Evolutionary conservation across 1,140 invertebrate genomes (phyloP), one percentile per base, ranked within the genome.

Genomic region (Aethina tumida): DNA sequence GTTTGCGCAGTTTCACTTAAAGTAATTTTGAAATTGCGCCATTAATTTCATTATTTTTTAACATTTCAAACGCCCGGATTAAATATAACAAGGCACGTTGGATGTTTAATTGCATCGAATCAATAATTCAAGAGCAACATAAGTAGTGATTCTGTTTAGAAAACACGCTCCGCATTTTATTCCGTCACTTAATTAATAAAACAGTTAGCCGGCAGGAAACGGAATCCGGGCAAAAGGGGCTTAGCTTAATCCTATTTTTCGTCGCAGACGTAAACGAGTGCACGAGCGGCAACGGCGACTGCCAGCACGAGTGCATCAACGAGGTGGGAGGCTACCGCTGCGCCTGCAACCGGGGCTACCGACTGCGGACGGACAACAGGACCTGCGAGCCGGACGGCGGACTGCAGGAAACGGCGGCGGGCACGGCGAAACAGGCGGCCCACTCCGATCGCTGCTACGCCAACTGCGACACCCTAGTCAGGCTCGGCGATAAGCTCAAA

Each of bases 251-350:
- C 20, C 7, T 14, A 5, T 15, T 29, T 42, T 28, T 8, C n/a
- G 33, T 46, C 49, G 13, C 40, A 80, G 80, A 84, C 58, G 67
- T 84, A 24, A 68, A 85, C 57, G 82, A 85, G 57, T 85, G 82
- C 50, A 49, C 55, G 4, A 59, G 63, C n/a, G 61, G 68, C 35
- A 77, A 71, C 21, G 69, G 69, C 1, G 70, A 70, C 5, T 79
- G 77, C 46, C 66, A 74, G 38, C 73, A 77, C 26, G 57, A 59
- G 13, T 80, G 77, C 42, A 62, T 70, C 16, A 80, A 79, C 55
- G 68, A 68, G 29, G 55, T 63, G 2, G 77, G 76, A 2, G 61
- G 66, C 12, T 71, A 66, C 54, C 60, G 65, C 41, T 79, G 76
- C 53, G 60, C 59, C 31, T 79, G 76, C 50, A 42, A 52, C 1